phyloP scores from a whole-genome alignment of 2,797 vertebrate species.

The Bradypodion ventrale region DNA sequence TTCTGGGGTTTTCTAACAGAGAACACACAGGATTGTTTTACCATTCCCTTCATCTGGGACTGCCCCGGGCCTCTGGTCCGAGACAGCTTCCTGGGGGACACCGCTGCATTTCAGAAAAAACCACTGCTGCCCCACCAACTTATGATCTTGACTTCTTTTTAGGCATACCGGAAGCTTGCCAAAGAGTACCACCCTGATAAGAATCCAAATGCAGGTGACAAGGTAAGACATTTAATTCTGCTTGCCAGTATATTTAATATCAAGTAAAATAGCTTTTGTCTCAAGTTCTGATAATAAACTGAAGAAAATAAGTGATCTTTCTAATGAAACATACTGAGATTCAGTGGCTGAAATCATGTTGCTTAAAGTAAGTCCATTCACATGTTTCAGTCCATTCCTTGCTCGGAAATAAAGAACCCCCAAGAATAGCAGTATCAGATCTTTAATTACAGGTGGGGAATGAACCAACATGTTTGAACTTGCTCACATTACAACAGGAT shows the following conservation, averaged over 20 bases:
- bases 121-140: background rate
- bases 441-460: no score
- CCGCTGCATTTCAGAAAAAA: background rate
- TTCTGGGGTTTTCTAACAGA: no score
- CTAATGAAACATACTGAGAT: background rate
- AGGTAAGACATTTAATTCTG: slow-evolving; percentile 77
- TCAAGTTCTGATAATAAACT: background rate
- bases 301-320: background rate
- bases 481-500: no score
- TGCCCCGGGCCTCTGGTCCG: no score
- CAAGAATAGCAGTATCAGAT: no score
- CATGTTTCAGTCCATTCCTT: background rate
- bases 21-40: no score
- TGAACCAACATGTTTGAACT: no score
- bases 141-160: slow-evolving; percentile 28
- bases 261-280: background rate
- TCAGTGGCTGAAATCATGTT: background rate
- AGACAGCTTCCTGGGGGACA: background rate
- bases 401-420: background rate
- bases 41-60: no score
- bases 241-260: background rate
- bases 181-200: slow-evolving; percentile 99
- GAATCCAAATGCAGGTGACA: slow-evolving; percentile 97
- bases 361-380: background rate
- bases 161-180: slow-evolving; percentile 96